A percentile compares a stretch with the other conserved stretches of the same genome.
These are phyloP conservation scores for Corythornis leucogaster DNA, from an alignment of 2,797 vertebrate species.

Conservation along the genomic window DNA sequence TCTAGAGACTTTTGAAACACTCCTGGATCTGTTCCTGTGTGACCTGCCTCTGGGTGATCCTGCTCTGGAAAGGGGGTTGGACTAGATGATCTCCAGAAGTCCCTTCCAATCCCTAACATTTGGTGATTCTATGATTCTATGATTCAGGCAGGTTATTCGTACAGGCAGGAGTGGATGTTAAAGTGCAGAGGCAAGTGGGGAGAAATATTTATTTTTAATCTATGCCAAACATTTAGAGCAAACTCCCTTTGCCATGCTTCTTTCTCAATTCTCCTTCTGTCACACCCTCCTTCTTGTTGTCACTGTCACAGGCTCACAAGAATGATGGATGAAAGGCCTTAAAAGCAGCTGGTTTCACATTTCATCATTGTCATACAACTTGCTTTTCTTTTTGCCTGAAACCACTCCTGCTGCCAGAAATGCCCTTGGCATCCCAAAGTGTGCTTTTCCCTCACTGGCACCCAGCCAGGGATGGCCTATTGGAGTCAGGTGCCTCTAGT, in stretches of 20 bases:
- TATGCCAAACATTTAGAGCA: not conserved
- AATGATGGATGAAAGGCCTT: slow-evolving; percentile 65
- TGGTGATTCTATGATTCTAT: too few species aligned
- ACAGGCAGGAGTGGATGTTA: not conserved
- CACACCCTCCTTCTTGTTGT: slow-evolving; percentile 12
- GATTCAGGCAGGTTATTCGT: not conserved
- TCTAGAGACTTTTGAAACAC: too few species aligned
- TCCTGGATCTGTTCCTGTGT: too few species aligned
- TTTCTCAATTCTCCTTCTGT: slow-evolving; percentile 11
- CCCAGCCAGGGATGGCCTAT: not conserved
- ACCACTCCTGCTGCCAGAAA: not conserved
- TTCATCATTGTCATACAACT: slow-evolving; percentile 56
- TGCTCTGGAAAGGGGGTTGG: too few species aligned
- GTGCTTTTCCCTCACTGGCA: fast-evolving
- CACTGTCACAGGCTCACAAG: slow-evolving; percentile 31
- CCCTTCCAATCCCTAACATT: too few species aligned
- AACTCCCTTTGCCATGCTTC: not conserved
- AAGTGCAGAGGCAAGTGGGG: not conserved
- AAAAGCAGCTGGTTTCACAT: slow-evolving; percentile 53
- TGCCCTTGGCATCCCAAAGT: slow-evolving; percentile 42
- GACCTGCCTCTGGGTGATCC: too few species aligned
- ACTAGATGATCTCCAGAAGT: too few species aligned
- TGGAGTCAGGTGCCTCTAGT: not conserved
- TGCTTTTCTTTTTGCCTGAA: slow-evolving; percentile 3
- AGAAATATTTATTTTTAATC: slow-evolving; percentile 23